phyloP scores from a whole-genome alignment of 2,888 invertebrate genomes.

The Argyresthia goedartella region DNA sequence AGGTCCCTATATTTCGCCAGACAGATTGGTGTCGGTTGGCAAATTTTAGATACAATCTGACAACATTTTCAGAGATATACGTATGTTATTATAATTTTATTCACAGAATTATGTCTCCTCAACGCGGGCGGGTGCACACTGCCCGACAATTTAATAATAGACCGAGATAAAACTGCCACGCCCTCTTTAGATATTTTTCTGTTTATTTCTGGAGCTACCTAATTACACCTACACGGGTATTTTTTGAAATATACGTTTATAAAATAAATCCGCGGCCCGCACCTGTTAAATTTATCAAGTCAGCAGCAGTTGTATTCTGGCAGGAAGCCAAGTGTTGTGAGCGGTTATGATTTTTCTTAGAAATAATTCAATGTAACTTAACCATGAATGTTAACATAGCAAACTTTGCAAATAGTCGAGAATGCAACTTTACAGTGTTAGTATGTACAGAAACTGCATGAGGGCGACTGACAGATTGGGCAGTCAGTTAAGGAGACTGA shows the following conservation, averaged over 20 bases:
- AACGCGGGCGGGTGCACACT: not conserved
- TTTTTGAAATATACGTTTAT: slow-evolving; percentile 34
- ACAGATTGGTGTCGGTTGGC: too few relatives aligned
- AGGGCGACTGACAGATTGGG: too few relatives aligned
- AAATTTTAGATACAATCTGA: not conserved
- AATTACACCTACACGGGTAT: slow-evolving; percentile 40
- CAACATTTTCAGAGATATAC: not conserved
- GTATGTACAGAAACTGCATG: too few relatives aligned
- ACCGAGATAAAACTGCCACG: slow-evolving; percentile 21
- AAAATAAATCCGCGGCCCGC: slow-evolving; percentile 17
- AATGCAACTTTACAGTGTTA: too few relatives aligned
- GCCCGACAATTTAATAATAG: not conserved
- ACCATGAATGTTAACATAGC: too few relatives aligned
- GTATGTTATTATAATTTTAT: not conserved
- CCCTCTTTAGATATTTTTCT: slow-evolving; percentile 25
- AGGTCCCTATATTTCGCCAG: too few relatives aligned
- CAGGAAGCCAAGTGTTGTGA: slow-evolving; percentile 27
- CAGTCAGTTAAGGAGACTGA: too few relatives aligned
- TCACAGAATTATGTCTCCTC: not conserved
- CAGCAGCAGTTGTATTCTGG: slow-evolving; percentile 40
- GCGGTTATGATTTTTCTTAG: slow-evolving; percentile 32
- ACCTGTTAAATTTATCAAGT: slow-evolving; percentile 40
- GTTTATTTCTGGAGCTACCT: slow-evolving; percentile 28
- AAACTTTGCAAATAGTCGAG: too few relatives aligned
- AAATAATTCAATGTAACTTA: not conserved